Base-by-base conservation (phyloP, 2,888 invertebrate species). In the Neuroscelio doddi region DNA sequence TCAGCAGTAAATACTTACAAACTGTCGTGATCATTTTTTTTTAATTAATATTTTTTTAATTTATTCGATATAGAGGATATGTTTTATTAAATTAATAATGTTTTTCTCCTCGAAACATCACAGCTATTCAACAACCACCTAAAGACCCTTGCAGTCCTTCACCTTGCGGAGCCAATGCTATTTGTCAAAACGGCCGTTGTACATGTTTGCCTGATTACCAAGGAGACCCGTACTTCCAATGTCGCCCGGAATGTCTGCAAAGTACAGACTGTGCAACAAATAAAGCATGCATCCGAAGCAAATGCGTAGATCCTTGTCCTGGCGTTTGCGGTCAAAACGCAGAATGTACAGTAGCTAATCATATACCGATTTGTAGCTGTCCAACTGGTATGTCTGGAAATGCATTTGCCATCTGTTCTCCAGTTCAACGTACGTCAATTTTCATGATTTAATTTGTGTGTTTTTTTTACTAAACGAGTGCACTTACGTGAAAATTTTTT, bases 231-330 rank as follows among this genome's bases (percentile, higher is more conserved):
- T 87, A 86, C 21, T 21, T 21, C 21, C 21, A 21, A 21, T 93
- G 93, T 80, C 87, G 92, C 69, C 93, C 93, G 10, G 92, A 93
- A 83, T 94, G 94, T 80, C 89, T 91, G 29, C 88, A 90, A 38
- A 93, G 91, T 73, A 89, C 90, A 1, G 93, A 93, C 82, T 94
- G 94, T 80, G 77, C 90, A 1, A 85, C 86, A 17, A 88, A 90
- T 66, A 89, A 88, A 78, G 91, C 93, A 1, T 94, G 94, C 76
- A 84, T 92, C 8, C 90, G 91, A 76, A 90, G 90, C 72, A 92
- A 92, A 85, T 95, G 94, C 80, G 78, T 85, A 7, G 89, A 93
- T 81, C 93, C 94, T 39, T 94, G 57, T 32, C 8, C 56, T 7
- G 73, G 74, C 4, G 73, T 81, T 59, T 85, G 84, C 71, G 84